These are phyloP conservation scores for Petaurus breviceps DNA, from an alignment of 2,113 vertebrate genomes.

Conservation along the genomic window DNA sequence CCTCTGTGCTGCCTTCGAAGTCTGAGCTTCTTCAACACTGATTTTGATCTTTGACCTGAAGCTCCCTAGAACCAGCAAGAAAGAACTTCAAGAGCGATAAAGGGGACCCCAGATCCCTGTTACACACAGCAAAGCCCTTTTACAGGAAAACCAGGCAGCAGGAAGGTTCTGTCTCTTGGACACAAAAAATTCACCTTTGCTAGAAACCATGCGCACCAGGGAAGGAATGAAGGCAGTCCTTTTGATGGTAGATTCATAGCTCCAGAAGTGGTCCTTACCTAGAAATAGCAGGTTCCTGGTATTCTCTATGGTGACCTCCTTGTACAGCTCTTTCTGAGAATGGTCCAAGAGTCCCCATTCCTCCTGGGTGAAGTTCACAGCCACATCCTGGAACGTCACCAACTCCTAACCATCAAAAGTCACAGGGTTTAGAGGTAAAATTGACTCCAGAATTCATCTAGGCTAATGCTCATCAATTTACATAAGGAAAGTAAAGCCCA, in stretches of 20 bases:
- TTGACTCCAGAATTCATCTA: not conserved
- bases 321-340: not conserved
- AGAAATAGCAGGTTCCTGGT: not conserved
- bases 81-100: not conserved
- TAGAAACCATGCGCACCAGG: not conserved
- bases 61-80: not conserved
- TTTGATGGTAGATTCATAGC: not conserved
- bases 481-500: not conserved
- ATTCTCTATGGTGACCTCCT: not conserved
- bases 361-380: not conserved
- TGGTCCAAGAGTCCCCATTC: not conserved
- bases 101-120: not conserved
- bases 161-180: not conserved
- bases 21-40: not conserved
- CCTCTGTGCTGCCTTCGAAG: not conserved
- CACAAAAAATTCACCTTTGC: not conserved
- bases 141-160: not conserved
- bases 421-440: not conserved
- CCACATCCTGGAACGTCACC: not conserved
- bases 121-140: not conserved
- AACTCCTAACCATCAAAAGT: not conserved
- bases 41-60: not conserved
- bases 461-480: not conserved
- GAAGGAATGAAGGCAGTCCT: not conserved
- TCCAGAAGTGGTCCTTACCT: not conserved